phyloP scores from a whole-genome alignment of 2,113 vertebrate genomes.

The Ia io region DNA sequence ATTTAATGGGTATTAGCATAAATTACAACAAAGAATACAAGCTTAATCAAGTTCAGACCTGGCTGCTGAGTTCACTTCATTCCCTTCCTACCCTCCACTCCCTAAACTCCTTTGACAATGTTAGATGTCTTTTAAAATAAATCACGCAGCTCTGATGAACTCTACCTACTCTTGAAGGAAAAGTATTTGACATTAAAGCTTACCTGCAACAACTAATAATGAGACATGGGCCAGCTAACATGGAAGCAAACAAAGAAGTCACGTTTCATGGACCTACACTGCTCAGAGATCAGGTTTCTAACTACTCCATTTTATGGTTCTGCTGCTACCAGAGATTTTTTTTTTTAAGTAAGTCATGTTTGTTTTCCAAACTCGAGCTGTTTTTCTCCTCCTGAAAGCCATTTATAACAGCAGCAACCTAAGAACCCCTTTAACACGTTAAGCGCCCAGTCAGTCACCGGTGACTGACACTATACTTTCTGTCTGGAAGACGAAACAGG shows the following conservation, averaged over 20 bases:
- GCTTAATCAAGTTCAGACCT: constrained; percentile 64
- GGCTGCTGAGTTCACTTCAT: constrained; percentile 28
- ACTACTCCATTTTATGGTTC: neutral
- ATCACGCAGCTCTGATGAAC: neutral
- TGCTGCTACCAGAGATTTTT: neutral
- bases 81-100: neutral
- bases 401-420: neutral
- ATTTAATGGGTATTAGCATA: constrained; percentile 60
- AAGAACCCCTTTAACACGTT: neutral
- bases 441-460: no score
- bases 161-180: neutral
- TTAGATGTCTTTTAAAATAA: neutral
- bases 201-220: neutral
- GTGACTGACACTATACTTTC: no score
- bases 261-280: neutral
- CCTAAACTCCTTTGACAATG: neutral
- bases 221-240: neutral
- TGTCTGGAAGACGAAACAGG: no score
- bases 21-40: constrained; percentile 53
- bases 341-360: neutral
- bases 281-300: neutral
- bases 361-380: neutral
- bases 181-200: neutral
- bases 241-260: neutral
- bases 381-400: neutral